phyloP scores from a whole-genome alignment of 2,797 vertebrate genomes.

The Salmo trutta region DNA sequence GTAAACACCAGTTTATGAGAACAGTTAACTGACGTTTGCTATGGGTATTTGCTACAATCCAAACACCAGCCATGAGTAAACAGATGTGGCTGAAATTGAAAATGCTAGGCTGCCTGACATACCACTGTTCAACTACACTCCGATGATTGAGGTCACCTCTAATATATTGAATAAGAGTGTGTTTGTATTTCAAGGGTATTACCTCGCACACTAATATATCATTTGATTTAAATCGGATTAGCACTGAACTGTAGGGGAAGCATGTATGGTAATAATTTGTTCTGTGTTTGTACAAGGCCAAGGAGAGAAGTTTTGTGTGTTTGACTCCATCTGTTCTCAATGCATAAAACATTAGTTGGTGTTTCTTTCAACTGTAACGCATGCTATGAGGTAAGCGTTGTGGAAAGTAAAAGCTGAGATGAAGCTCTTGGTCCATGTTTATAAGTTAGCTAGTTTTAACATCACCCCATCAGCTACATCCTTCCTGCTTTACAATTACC shows the following conservation, averaged over 20 bases:
- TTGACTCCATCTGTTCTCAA: slow-evolving; percentile 55
- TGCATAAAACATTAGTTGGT: slow-evolving; percentile 59
- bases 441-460: slow-evolving; percentile 51
- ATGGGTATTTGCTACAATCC: slow-evolving; percentile 62
- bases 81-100: slow-evolving; percentile 42
- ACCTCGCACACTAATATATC: slow-evolving; percentile 46
- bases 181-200: slow-evolving; percentile 41
- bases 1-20: slow-evolving; percentile 65
- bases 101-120: slow-evolving; percentile 43
- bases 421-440: slow-evolving; percentile 53
- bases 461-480: slow-evolving; percentile 54
- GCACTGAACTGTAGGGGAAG: slow-evolving; percentile 32
- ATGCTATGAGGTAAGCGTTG: slow-evolving; percentile 52
- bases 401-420: slow-evolving; percentile 53
- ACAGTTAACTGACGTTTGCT: slow-evolving; percentile 57
- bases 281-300: slow-evolving; percentile 36
- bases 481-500: slow-evolving; percentile 27
- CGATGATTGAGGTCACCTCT: slow-evolving; percentile 59
- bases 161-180: slow-evolving; percentile 33
- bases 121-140: slow-evolving; percentile 54
- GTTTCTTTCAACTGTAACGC: slow-evolving; percentile 35
- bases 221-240: slow-evolving; percentile 29
- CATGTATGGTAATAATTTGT: slow-evolving; percentile 20
- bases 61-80: slow-evolving; percentile 65
- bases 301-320: slow-evolving; percentile 42